Base-by-base conservation (phyloP, 2,888 invertebrate species). In the Protophormia terraenovae region DNA sequence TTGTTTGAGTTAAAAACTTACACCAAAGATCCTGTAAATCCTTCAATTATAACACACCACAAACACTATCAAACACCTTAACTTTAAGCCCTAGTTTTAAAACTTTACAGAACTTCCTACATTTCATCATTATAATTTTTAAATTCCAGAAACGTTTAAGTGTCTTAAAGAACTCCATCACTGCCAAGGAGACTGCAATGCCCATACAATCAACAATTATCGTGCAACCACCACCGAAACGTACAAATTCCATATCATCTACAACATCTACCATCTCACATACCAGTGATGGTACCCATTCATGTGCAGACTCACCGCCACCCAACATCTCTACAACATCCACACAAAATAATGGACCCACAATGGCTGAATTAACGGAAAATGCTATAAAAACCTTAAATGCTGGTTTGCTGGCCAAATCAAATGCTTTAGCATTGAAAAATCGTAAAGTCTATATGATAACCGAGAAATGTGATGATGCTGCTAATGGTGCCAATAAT, bases 401-500 rank as follows among this genome's bases (percentile, higher is more conserved):
- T 58, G 84, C 82, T 35, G 83, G 78, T 35, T 67, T 86, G 29
- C 78, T 88, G 62, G 80, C 86, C 32, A 88, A 87, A 80, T 67
- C 82, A 1, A 82, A 81, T 73, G 72, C 86, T 12, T 76, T 76
- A 24, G 67, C 86, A n/a, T 35, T 87, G 3, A 86, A 87, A 7
- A 89, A 89, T 87, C 91, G 92, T 4, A 92, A 92, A 86, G 88
- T 92, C 6, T 92, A 90, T 53, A 87, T 92, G 88, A 92, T 92
- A 53, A 91, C 91, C 0, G 92, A 92, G 50, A 91, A 90, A 62
- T 88, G 88, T 32, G 88, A 89, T 55, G 88, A 88, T 2, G 64
- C 81, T 3, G 45, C 47, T 8, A 83, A 72, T 27, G 58, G 38
- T 5, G 45, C 55, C 2, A 4, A 64, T 16, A 77, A 53, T 10